A percentile compares a stretch with the other conserved stretches of the same genome.
Conservation (phyloP, 2,888 invertebrate species). For the Hirudinaria manillensis region DNA sequence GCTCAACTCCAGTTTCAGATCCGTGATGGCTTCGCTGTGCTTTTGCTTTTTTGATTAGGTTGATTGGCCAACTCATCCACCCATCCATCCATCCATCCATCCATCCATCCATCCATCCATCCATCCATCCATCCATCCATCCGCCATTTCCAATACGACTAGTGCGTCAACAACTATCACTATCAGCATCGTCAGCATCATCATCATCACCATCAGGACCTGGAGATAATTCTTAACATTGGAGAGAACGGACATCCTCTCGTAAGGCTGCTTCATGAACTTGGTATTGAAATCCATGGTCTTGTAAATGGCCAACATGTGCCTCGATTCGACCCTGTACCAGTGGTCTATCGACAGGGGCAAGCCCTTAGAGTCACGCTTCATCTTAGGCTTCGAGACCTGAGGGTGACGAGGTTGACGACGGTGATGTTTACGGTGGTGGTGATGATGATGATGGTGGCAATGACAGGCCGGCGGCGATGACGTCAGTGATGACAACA, state of each 20-base stretch:
- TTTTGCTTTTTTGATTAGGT: background rate
- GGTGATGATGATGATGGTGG: conserved; percentile 12
- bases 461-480: background rate
- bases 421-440: background rate
- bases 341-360: conserved; percentile 18
- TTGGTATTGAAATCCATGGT: conserved; percentile 17
- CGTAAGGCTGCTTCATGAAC: conserved; percentile 8
- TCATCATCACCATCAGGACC: conserved; percentile 13
- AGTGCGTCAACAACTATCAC: background rate
- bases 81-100: background rate
- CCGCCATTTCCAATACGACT: background rate
- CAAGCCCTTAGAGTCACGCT: background rate
- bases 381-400: conserved; percentile 17
- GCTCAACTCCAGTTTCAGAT: conserved; percentile 55
- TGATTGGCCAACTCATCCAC: background rate
- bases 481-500: background rate
- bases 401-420: background rate
- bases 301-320: conserved; percentile 6
- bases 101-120: background rate
- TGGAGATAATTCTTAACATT: conserved; percentile 22
- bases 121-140: too few relatives aligned
- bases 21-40: background rate
- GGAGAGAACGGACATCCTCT: conserved; percentile 8
- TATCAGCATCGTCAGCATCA: background rate
- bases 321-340: conserved; percentile 18